These are phyloP conservation scores for Bujurquina vittata DNA, from an alignment of 2,113 vertebrate species.

Conservation along the genomic window DNA sequence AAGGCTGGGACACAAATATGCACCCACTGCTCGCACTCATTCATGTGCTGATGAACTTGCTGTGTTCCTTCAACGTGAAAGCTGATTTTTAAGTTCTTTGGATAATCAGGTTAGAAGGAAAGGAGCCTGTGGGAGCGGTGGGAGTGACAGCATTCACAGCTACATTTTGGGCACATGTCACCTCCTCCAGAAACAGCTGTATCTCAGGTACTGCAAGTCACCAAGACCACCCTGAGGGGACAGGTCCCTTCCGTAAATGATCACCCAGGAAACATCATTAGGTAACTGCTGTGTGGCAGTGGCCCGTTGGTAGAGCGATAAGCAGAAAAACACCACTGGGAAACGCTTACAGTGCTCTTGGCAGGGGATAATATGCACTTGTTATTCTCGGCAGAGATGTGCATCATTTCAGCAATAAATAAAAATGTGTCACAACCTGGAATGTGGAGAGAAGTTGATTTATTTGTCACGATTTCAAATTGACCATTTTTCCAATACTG, in stretches of 20 bases:
- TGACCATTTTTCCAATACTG: not conserved
- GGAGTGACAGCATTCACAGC: slow-evolving; percentile 16
- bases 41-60: slow-evolving; percentile 27
- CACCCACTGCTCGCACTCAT: not conserved
- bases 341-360: slow-evolving; percentile 61
- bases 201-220: slow-evolving; percentile 43
- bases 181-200: slow-evolving; percentile 24
- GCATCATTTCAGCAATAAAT: slow-evolving; percentile 56
- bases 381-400: slow-evolving; percentile 55
- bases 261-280: slow-evolving; percentile 66
- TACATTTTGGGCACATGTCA: not conserved
- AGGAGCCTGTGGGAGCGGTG: not conserved
- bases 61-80: not conserved
- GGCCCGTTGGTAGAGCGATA: slow-evolving; percentile 48
- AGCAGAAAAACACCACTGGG: slow-evolving; percentile 44
- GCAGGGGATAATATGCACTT: slow-evolving; percentile 56
- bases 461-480: not conserved
- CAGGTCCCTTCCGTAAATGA: slow-evolving; percentile 54
- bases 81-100: slow-evolving; percentile 40
- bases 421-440: slow-evolving; percentile 32
- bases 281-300: slow-evolving; percentile 50
- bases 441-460: slow-evolving; percentile 1
- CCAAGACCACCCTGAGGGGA: slow-evolving; percentile 55
- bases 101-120: slow-evolving; percentile 47
- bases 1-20: slow-evolving; percentile 4